These are phyloP conservation scores for Dryadula phaetusa DNA, from an alignment of 2,888 invertebrate genomes.

Conservation along the genomic window DNA sequence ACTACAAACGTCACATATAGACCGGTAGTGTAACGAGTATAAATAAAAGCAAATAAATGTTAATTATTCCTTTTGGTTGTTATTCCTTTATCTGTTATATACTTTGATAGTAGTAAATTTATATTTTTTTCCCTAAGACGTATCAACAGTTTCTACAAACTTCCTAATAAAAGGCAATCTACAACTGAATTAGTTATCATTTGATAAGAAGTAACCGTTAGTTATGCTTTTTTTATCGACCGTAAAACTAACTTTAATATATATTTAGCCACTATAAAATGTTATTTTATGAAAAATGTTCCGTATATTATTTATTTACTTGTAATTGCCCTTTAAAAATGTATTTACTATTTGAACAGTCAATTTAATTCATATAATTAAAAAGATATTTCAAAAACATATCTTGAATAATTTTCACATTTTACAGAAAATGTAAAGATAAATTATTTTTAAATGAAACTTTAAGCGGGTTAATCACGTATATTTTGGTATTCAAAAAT, in stretches of 20 bases:
- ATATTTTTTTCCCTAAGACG: slow-evolving; percentile 10
- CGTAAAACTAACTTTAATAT: slow-evolving; percentile 19
- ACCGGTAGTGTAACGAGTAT: neutral
- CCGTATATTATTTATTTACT: too few species aligned
- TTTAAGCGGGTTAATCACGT: too few species aligned
- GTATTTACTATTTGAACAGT: too few species aligned
- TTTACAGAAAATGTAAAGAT: too few species aligned
- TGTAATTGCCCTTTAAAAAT: too few species aligned
- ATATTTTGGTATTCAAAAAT: too few species aligned
- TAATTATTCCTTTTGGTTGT: neutral
- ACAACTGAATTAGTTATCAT: slow-evolving; percentile 24
- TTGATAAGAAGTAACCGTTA: slow-evolving; percentile 22
- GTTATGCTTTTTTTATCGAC: slow-evolving; percentile 28
- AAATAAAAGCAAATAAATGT: slow-evolving; percentile 4
- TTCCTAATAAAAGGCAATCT: slow-evolving; percentile 20
- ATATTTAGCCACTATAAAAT: slow-evolving; percentile 12
- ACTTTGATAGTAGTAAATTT: slow-evolving; percentile 4
- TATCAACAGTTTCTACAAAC: slow-evolving; percentile 12
- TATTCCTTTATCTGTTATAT: slow-evolving; percentile 1
- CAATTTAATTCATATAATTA: too few species aligned
- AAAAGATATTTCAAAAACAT: too few species aligned
- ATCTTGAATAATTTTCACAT: too few species aligned
- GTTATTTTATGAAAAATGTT: neutral
- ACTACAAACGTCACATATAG: neutral
- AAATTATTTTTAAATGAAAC: too few species aligned